Base-by-base conservation (phyloP, 2,113 vertebrate species). In the Megaceryle torquata region DNA sequence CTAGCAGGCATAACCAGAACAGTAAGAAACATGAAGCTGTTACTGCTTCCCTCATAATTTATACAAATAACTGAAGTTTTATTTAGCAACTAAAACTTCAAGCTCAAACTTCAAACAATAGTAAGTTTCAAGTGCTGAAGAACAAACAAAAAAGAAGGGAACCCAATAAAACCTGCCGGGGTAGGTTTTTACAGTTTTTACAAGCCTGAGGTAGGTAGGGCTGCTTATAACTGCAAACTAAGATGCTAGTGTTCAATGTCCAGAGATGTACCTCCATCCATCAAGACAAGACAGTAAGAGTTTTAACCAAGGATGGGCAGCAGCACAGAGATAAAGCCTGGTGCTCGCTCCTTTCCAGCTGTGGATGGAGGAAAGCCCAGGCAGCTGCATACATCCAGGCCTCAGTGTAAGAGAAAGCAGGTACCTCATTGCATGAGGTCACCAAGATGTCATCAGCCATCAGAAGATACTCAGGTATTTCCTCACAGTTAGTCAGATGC, bases 171-270 rank as follows among this genome's bases (percentile, higher is more conserved):
- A 83, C 11, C 10, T 6, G 2, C 21, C 13, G 31, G 13, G 9
- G 31, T 6, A 54, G 37, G 56, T n/a, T 57, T 57, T 57, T 57
- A 57, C 0, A 0, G 59, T 48, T 77, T 91, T 57, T 22, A 8
- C 20, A 78, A 91, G 65, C 39, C 56, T 5, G 1, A 71, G 56
- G 29, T 39, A 51, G 37, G 48, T 3, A 86, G 46, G 25, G 54
- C 29, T 74, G 44, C 60, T 72, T 59, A 26, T 20, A 63, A 25
- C 2, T 6, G 18, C 29, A 75, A 24, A 79, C 43, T 31, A 54
- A 64, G 24, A 63, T 1, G 1, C 15, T 35, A 48, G 17, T 0
- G 0, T 67, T 70, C 4, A 4, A 51, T 2, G 3, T 44, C 64
- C 25, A 86, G 43, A 72, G 60, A 43, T 4, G 28, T 56, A 50